These are phyloP conservation scores for Herpailurus yagouaroundi DNA, from an alignment of 2,113 vertebrate species.

Conservation along the genomic window DNA sequence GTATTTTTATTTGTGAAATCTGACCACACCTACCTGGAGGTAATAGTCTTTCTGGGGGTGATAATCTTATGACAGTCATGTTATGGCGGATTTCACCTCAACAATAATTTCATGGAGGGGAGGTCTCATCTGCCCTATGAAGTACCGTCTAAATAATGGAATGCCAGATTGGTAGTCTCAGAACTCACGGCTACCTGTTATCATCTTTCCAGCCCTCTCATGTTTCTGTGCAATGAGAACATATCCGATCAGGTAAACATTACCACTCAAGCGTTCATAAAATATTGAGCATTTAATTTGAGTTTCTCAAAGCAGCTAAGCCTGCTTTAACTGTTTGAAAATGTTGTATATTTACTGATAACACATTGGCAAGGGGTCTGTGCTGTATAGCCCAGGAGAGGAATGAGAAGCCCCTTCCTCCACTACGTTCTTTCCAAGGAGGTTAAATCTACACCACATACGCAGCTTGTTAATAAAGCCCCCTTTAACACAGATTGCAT, in stretches of 20 bases:
- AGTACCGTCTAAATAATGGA: not conserved
- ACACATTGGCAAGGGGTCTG: not conserved
- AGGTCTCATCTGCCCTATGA: not conserved
- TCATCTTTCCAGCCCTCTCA: not conserved
- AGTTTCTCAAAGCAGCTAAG: constrained; percentile 44
- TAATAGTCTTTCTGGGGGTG: not conserved
- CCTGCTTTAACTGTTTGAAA: constrained; percentile 50
- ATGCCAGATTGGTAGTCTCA: not conserved
- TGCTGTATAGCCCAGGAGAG: fast-evolving
- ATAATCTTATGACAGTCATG: not conserved
- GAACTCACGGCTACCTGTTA: not conserved
- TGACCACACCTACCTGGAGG: not conserved
- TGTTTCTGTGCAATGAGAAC: constrained; percentile 16
- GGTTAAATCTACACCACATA: not conserved
- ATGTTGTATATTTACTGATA: constrained; percentile 56
- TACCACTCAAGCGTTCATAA: constrained; percentile 58
- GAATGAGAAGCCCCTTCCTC: not conserved
- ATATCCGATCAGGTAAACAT: constrained; percentile 60
- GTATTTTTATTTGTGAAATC: not conserved
- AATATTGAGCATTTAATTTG: constrained; percentile 76
- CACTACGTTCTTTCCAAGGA: not conserved
- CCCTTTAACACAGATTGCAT: not conserved
- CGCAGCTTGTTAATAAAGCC: not conserved
- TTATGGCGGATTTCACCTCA: not conserved
- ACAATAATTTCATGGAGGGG: fast-evolving